A percentile compares a stretch with the other conserved stretches of the same genome.
These are phyloP conservation scores for Muscicapa comitata DNA, from an alignment of 2,797 vertebrate genomes.

Conservation along the genomic window DNA sequence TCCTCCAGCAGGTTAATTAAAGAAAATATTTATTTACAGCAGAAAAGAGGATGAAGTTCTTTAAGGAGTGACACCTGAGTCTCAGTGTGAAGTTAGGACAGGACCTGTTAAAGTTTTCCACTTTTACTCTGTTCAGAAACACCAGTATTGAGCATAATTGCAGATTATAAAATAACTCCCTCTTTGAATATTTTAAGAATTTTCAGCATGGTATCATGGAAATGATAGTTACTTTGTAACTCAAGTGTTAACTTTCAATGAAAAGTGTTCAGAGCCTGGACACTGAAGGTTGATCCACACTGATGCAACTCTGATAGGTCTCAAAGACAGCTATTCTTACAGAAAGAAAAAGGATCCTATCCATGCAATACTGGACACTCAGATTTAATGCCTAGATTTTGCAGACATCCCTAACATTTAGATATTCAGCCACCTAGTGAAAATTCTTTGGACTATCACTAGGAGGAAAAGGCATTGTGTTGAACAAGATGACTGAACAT, in stretches of 20 bases:
- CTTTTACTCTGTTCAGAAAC: neutral
- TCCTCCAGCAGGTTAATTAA: neutral
- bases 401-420: neutral
- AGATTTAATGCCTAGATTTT: neutral
- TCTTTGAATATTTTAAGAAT: neutral
- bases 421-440: neutral
- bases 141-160: neutral
- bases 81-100: neutral
- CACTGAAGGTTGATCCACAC: neutral
- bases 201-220: neutral
- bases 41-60: neutral
- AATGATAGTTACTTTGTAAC: neutral
- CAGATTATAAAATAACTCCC: neutral
- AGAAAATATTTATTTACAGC: slow-evolving; percentile 13
- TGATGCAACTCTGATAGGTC: neutral
- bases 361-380: neutral
- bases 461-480: neutral
- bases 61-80: neutral
- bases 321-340: neutral
- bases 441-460: neutral
- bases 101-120: neutral
- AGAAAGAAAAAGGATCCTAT: neutral
- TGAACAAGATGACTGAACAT: neutral
- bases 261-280: neutral
- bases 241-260: neutral